Base-by-base conservation (phyloP, 2,888 invertebrate genomes). In the Caenorhabditis uteleia region DNA sequence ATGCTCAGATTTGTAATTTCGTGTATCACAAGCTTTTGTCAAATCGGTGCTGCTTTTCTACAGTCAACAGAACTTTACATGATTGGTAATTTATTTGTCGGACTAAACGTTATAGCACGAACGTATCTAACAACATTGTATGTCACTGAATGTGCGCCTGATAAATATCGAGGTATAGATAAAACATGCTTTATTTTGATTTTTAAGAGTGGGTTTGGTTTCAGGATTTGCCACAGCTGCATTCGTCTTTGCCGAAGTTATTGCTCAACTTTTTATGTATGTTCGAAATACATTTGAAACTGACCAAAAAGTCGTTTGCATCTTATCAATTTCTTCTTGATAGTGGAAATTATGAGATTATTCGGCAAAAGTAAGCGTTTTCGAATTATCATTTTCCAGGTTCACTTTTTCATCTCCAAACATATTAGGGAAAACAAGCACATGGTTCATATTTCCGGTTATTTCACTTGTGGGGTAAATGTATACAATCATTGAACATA, bases 191-290 rank as follows among this genome's bases (percentile, higher is more conserved):
- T n/a, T n/a, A n/a, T 18, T 36, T 6, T 7, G 4, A 7, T 18
- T 16, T 3, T n/a, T 16, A 34, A 34, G 4, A 34, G 3, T 4
- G 3, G 4, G 3, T 8, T 36, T 36, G 16, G 6, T 10, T 36
- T n/a, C n/a, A 36, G 36, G 36, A 6, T 36, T 36, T 36, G 36
- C 36, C 16, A 20, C 36, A 20, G 36, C 18, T 36, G 36, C 36
- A 3, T 18, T 36, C 18, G 20, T 36, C 6, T 18, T 36, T 18
- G 16, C 3, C 18, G 36, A 36, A 20, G 36, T 36, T 18, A 36
- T 36, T 20, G 36, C 18, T 18, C 36, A 36, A 36, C 6, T 36
- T 6, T 20, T 36, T 3, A 36, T 36, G 36, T 36, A 14, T n/a
- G 36, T 36, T 36, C n/a, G n/a, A n/a, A n/a, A n/a, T n/a, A n/a